Percentiles rank a stretch among this genome's conserved stretches.
Evolutionary conservation across 2,797 vertebrate species (phyloP).

Genomic region (Acanthurus tractus): DNA sequence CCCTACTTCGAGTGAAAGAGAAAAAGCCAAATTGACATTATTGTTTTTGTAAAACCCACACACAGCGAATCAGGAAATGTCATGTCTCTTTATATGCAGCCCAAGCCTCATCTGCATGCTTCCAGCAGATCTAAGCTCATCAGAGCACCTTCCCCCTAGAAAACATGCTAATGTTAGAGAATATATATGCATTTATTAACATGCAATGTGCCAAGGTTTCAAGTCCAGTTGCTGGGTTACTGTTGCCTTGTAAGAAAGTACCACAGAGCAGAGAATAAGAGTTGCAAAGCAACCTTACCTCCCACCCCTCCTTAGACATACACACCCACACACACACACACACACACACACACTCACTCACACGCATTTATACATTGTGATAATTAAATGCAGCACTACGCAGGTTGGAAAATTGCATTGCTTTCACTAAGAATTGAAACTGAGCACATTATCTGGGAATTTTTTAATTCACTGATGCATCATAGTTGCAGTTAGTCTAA

Average conservation of each 20-base stretch:
- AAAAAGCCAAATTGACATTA: conserved; percentile 1
- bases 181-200: conserved; percentile 65
- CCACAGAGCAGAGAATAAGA: conserved; percentile 49
- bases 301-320: not conserved
- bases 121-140: conserved; percentile 4
- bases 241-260: conserved; percentile 80
- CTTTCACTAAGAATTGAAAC: not conserved
- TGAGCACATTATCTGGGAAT: not conserved
- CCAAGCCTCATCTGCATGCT: conserved; percentile 19
- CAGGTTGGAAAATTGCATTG: not conserved
- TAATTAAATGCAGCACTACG: conserved; percentile 3
- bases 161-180: conserved; percentile 43
- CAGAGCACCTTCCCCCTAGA: conserved; percentile 7
- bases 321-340: not conserved
- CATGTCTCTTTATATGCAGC: conserved; percentile 11
- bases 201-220: conserved; percentile 57
- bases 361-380: not conserved
- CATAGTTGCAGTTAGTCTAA: not conserved
- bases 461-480: not conserved
- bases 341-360: not conserved
- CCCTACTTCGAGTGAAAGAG: conserved; percentile 2
- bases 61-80: conserved; percentile 39
- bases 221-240: conserved; percentile 88
- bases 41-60: not conserved
- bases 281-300: conserved; percentile 37